Evolutionary conservation across 2,888 invertebrate species (phyloP).

Genomic region (Torymus auratus): DNA sequence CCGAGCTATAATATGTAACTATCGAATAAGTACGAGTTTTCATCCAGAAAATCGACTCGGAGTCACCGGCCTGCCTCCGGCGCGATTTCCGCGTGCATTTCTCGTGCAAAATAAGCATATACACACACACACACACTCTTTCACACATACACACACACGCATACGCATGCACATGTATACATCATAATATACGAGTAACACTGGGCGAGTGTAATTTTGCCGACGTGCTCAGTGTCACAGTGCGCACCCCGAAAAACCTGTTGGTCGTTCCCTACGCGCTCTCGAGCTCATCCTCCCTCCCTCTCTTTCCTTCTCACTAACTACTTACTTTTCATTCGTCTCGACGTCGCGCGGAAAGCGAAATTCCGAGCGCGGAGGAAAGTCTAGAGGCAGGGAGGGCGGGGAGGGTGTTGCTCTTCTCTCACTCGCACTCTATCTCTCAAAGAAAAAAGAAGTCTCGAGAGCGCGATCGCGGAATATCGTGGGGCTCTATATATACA

Average conservation of each 20-base stretch:
- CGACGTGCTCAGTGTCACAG: neutral
- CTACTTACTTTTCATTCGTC: neutral
- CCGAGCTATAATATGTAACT: too few relatives aligned
- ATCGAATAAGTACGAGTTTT: too few relatives aligned
- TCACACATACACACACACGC: too few relatives aligned
- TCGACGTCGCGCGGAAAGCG: neutral
- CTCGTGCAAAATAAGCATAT: too few relatives aligned
- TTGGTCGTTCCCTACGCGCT: conserved; percentile 10
- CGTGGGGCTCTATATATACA: conserved; percentile 1
- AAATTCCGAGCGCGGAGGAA: neutral
- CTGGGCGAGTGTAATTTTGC: conserved; percentile 10
- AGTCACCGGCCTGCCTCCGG: too few relatives aligned
- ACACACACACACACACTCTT: too few relatives aligned
- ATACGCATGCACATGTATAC: too few relatives aligned
- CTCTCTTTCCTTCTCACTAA: neutral
- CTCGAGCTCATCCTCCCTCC: neutral
- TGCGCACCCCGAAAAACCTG: conserved; percentile 28
- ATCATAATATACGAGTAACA: neutral
- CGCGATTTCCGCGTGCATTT: too few relatives aligned
- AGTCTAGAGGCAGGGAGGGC: neutral
- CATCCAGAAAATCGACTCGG: too few relatives aligned
- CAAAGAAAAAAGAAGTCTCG: conserved; percentile 3
- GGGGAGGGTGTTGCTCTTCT: too few relatives aligned
- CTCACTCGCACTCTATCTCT: too few relatives aligned
- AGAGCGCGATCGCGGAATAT: conserved; percentile 1